Evolutionary conservation across 1,140 invertebrate genomes (phyloP).

Genomic region (Pachypeltis micranthus): DNA sequence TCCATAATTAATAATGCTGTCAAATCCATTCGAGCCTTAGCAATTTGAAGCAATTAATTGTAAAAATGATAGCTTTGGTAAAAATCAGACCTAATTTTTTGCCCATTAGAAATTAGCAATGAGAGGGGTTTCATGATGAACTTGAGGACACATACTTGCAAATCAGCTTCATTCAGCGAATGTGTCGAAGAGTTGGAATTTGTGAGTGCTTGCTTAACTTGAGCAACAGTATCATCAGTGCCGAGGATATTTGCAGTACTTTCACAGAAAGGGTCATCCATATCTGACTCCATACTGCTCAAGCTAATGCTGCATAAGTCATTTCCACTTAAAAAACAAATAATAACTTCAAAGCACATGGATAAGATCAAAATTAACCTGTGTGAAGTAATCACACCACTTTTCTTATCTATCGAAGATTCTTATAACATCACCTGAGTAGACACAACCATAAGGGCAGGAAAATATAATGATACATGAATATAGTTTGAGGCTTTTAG

Average conservation of each 20-base stretch:
- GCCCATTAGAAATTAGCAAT: neutral
- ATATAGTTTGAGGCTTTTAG: no score
- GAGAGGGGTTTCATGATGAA: neutral
- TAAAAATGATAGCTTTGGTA: no score
- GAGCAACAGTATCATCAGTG: constrained; percentile 30
- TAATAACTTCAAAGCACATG: constrained; percentile 3
- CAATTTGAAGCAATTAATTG: no score
- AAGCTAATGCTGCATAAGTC: constrained; percentile 46
- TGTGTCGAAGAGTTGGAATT: constrained; percentile 62
- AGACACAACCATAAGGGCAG: no score
- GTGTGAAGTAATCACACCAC: no score
- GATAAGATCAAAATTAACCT: no score
- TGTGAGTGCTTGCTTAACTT: constrained; percentile 33
- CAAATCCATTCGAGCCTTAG: no score
- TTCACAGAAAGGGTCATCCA: constrained; percentile 44
- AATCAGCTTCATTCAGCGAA: constrained; percentile 71
- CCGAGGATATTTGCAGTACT: constrained; percentile 38
- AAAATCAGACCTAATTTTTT: no score
- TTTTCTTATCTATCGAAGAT: no score
- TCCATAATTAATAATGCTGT: no score
- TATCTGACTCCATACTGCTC: constrained; percentile 60
- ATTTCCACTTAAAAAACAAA: constrained; percentile 19
- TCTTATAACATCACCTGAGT: no score
- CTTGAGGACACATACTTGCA: constrained; percentile 42
- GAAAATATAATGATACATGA: no score